Evolutionary conservation across 2,113 vertebrate species (phyloP).

Genomic region (Ceyx melanurus): DNA sequence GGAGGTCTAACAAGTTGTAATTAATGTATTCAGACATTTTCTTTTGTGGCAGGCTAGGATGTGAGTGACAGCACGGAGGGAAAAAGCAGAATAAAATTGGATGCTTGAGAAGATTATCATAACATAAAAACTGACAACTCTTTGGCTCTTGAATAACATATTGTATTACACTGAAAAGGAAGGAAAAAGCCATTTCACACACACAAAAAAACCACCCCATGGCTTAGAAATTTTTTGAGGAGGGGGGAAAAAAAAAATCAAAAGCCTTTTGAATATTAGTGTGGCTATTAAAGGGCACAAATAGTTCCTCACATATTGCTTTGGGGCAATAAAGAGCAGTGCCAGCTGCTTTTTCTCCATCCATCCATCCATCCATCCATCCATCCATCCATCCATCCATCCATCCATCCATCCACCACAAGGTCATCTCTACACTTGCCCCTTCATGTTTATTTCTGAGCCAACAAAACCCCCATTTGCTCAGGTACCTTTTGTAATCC

Average conservation of each 20-base stretch:
- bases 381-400: background rate
- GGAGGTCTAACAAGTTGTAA: constrained; percentile 48
- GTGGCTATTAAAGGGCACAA: background rate
- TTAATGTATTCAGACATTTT: constrained; percentile 53
- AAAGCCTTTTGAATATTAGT: background rate
- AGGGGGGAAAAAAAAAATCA: background rate
- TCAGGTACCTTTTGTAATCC: background rate
- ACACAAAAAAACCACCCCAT: background rate
- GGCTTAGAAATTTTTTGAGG: background rate
- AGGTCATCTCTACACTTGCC: background rate
- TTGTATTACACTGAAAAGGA: background rate
- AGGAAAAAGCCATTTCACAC: background rate
- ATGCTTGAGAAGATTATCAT: constrained; percentile 31
- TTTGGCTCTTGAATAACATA: background rate
- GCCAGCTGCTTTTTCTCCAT: background rate
- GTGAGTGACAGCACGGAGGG: constrained; percentile 31
- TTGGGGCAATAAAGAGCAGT: background rate
- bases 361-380: background rate
- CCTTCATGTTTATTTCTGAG: background rate
- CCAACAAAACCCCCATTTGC: constrained; percentile 30
- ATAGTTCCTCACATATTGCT: background rate
- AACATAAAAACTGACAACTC: constrained; percentile 42
- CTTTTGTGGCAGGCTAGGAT: constrained; percentile 40
- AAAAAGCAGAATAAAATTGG: background rate
- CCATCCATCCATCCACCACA: background rate